phyloP scores from a whole-genome alignment of 2,113 vertebrate genomes.

The Megaleporinus macrocephalus region DNA sequence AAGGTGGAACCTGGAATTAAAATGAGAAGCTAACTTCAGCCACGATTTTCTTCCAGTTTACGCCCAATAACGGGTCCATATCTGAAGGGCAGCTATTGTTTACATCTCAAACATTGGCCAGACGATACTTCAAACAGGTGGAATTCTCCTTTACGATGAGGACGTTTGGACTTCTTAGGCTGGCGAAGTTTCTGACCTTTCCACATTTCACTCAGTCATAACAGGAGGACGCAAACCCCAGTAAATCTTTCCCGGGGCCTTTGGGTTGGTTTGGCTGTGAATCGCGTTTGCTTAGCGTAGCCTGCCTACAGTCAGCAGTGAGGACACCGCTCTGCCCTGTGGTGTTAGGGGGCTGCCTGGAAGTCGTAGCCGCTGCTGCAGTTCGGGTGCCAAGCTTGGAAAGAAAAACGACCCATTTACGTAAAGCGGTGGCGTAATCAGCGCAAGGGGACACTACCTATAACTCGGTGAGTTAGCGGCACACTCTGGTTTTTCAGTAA shows the following conservation, averaged over 20 bases:
- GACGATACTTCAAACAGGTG: neutral
- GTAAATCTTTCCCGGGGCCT: constrained; percentile 38
- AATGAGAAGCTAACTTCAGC: too few species aligned
- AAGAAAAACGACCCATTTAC: constrained; percentile 9
- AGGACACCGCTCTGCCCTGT: constrained; percentile 27
- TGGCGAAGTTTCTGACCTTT: constrained; percentile 34
- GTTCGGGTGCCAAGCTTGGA: neutral
- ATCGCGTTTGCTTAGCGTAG: neutral
- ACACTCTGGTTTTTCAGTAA: neutral
- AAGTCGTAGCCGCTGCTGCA: constrained; percentile 17
- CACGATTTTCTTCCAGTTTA: too few species aligned
- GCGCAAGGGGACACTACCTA: neutral
- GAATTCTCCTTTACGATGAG: constrained; percentile 6
- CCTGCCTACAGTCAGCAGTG: constrained; percentile 6
- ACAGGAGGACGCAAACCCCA: constrained; percentile 31
- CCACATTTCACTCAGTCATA: constrained; percentile 35
- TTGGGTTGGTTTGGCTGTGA: constrained; percentile 14
- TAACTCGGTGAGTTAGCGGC: neutral
- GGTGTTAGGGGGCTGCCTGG: constrained; percentile 21
- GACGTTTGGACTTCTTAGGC: constrained; percentile 12
- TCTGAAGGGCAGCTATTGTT: too few species aligned
- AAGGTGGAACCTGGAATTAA: too few species aligned
- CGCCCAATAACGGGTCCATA: too few species aligned
- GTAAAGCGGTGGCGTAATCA: neutral
- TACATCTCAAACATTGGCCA: neutral